Evolutionary conservation across 2,888 invertebrate species (phyloP), one percentile per base, ranked within the genome.

Genomic region (Rhabditophanes sp.): DNA sequence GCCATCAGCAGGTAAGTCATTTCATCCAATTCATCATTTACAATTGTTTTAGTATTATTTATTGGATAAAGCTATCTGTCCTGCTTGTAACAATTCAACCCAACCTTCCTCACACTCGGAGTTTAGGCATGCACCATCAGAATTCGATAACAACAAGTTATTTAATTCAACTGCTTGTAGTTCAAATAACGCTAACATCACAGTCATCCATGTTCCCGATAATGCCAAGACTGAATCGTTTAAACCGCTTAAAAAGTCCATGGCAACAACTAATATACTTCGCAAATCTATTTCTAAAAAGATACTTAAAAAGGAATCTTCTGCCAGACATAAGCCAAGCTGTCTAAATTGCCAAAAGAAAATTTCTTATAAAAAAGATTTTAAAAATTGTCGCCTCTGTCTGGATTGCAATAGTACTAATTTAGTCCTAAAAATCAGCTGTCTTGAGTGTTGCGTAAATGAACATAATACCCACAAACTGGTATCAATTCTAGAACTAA

Each of bases 381-480:
- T n/a, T n/a, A n/a, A n/a, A n/a, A n/a, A n/a, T n/a, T n/a, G n/a
- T n/a, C n/a, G n/a, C n/a, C n/a, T n/a, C n/a, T n/a, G n/a, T n/a
- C n/a, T n/a, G n/a, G n/a, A n/a, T n/a, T n/a, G n/a, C n/a, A n/a
- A n/a, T n/a, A n/a, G n/a, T n/a, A n/a, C n/a, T n/a, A n/a, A n/a
- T n/a, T n/a, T n/a, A n/a, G n/a, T n/a, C n/a, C 38, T 47, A 46
- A 39, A 35, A 5, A 39, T 48, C 25, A 42, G 45, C 7, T 58
- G 58, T 32, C 39, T 58, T 28, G 57, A 58, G 33, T 58, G 58
- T 35, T 58, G 58, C 34, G 57, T 58, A 3, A 53, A 58, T 28
- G 26, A 35, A 4, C 58, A 58, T 42, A 59, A 58, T 36, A 56
- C 56, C 3, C 58, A 58, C 34, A 40, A 40, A 14, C 41, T 58